phyloP scores from a whole-genome alignment of 2,113 vertebrate genomes.

The Cnemophilus loriae region DNA sequence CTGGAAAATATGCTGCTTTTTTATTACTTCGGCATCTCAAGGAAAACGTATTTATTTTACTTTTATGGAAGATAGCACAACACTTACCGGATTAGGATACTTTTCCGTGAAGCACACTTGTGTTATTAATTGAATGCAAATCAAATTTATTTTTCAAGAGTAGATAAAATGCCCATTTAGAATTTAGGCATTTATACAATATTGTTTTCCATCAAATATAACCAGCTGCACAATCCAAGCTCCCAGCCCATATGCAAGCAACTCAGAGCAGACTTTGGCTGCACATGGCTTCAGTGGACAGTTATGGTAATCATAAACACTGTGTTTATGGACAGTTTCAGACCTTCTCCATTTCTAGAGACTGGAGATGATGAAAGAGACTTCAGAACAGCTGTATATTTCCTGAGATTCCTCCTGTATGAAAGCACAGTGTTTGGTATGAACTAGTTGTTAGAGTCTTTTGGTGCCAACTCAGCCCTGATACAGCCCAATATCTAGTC shows the following conservation, averaged over 20 bases:
- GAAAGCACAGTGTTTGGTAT: not conserved
- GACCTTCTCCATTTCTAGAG: not conserved
- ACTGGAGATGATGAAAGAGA: not conserved
- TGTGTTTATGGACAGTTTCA: not conserved
- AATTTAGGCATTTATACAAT: not conserved
- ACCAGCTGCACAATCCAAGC: not conserved
- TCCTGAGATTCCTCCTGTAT: not conserved
- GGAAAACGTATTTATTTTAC: not conserved
- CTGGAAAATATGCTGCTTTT: conserved; percentile 36
- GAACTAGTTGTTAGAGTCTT: not conserved
- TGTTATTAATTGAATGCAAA: conserved; percentile 6
- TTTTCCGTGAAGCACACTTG: not conserved
- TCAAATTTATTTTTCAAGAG: not conserved
- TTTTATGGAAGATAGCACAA: not conserved
- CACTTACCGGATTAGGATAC: not conserved
- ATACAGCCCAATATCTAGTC: not conserved
- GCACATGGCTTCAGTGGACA: not conserved
- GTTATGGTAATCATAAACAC: not conserved
- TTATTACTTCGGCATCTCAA: conserved; percentile 12
- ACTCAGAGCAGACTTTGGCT: not conserved
- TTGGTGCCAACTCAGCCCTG: not conserved
- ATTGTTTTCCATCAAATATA: not conserved
- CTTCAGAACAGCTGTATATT: not conserved
- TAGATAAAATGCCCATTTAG: not conserved
- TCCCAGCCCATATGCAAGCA: not conserved